Conservation (phyloP, 2,113 vertebrate genomes). For the Colistium nudipinnis region DNA sequence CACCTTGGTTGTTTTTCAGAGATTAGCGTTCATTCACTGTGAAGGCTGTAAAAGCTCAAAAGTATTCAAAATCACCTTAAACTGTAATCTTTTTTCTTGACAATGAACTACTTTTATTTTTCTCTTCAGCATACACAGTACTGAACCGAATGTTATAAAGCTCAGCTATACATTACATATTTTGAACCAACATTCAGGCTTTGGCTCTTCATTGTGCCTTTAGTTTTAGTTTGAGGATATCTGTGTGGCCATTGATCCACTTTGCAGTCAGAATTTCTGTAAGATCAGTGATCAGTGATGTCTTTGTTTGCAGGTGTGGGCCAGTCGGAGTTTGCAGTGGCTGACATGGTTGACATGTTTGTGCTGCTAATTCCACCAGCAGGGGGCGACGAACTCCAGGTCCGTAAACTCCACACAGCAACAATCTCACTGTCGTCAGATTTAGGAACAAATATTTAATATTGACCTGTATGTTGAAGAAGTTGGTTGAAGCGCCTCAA, state of each 20-base stretch:
- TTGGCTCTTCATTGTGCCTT: background rate
- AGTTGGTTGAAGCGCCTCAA: background rate
- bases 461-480: no score
- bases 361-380: conserved; percentile 95
- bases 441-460: no score
- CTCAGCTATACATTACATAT: background rate
- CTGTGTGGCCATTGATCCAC: background rate
- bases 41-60: conserved; percentile 17
- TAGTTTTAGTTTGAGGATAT: background rate
- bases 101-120: background rate
- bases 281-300: background rate
- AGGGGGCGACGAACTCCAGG: conserved; percentile 98
- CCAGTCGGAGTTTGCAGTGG: conserved; percentile 98
- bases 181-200: background rate
- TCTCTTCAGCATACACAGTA: no score
- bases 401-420: conserved; percentile 65
- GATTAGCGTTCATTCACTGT: conserved; percentile 30
- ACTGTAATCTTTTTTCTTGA: background rate
- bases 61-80: conserved; percentile 28
- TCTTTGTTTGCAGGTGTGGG: conserved; percentile 88
- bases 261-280: background rate
- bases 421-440: background rate
- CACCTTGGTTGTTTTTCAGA: conserved; percentile 16
- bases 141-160: no score
- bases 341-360: conserved; percentile 99